A percentile compares a stretch with the other conserved stretches of the same genome.
Conservation (phyloP, 1,140 invertebrate genomes). For the Nebria ingens region DNA sequence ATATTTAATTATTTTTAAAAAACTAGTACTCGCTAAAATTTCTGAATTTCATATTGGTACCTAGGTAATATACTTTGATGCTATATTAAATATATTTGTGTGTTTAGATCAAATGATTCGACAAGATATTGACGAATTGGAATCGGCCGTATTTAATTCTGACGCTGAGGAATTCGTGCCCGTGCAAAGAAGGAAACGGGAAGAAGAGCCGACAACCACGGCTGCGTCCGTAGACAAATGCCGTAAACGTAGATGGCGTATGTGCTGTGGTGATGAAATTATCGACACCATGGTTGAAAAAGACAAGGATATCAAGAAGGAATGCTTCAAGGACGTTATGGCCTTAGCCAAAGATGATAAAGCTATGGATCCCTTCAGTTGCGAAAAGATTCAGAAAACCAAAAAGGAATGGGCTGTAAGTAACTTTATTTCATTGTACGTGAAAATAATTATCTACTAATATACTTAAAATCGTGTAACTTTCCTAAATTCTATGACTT, state of each 20-base stretch:
- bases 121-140: slow-evolving; percentile 13
- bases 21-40: no score
- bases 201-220: slow-evolving; percentile 21
- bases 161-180: background rate
- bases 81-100: background rate
- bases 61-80: background rate
- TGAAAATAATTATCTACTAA: no score
- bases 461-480: no score
- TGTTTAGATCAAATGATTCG: slow-evolving; percentile 3
- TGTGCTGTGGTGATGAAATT: slow-evolving; percentile 25
- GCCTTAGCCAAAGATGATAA: slow-evolving; percentile 20
- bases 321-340: slow-evolving; percentile 25
- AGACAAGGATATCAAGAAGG: slow-evolving; percentile 21
- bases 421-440: slow-evolving; percentile 5
- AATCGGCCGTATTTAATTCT: background rate
- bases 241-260: slow-evolving; percentile 14
- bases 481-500: no score
- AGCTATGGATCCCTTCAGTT: slow-evolving; percentile 25
- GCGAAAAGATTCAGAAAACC: slow-evolving; percentile 21
- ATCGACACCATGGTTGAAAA: slow-evolving; percentile 21
- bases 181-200: slow-evolving; percentile 15
- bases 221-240: slow-evolving; percentile 21
- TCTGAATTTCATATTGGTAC: no score
- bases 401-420: slow-evolving; percentile 26
- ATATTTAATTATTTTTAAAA: no score